Conservation (phyloP, 1,140 invertebrate species). For the Drosophila takahashii region DNA sequence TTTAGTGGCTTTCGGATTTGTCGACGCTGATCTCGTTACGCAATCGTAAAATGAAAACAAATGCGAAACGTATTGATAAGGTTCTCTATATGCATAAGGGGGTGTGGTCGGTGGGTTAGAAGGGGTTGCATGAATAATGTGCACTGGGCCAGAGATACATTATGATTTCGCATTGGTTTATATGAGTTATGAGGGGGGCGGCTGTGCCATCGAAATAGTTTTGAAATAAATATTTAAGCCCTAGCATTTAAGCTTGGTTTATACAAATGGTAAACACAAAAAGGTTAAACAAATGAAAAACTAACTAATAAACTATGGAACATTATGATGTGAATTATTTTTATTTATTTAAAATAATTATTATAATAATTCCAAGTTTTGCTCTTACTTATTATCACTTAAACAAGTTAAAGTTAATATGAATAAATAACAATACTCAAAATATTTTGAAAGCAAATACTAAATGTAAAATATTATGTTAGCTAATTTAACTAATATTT, state of each 20-base stretch:
- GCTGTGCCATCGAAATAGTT: background rate
- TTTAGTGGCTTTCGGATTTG: constrained; percentile 81
- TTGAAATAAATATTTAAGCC: constrained; percentile 28
- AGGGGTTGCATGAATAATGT: constrained; percentile 44
- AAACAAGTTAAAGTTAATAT: no score
- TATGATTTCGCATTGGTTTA: constrained; percentile 42
- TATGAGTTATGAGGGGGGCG: constrained; percentile 21
- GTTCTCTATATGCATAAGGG: constrained; percentile 49
- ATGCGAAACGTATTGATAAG: constrained; percentile 81
- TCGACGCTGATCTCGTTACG: constrained; percentile 79
- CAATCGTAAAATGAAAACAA: constrained; percentile 83
- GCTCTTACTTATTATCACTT: no score
- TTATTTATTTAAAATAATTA: no score
- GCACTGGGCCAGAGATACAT: constrained; percentile 29
- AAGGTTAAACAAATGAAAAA: background rate
- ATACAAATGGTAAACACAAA: no score
- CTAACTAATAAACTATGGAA: no score
- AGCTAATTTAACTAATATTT: no score
- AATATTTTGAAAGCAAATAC: no score
- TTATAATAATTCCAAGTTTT: no score
- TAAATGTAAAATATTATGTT: no score
- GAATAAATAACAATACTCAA: no score
- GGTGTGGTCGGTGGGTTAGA: background rate
- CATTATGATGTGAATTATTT: no score
- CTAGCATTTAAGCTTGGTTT: background rate